Evolutionary conservation across 2,113 vertebrate species (phyloP).

Genomic region (Nipponia nippon): DNA sequence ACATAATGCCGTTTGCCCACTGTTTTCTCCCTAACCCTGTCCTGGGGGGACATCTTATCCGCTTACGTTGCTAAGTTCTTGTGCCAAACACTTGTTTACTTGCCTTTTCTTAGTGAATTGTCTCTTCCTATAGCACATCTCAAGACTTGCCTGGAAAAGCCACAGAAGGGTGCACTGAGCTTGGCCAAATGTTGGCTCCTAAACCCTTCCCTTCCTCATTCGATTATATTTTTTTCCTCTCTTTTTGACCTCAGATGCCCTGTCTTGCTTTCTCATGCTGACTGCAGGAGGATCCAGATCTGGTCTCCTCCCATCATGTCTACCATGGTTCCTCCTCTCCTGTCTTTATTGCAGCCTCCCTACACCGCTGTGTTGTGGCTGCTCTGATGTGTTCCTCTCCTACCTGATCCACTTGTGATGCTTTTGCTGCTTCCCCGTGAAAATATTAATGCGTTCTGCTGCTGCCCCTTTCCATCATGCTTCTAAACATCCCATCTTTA

Average conservation of each 20-base stretch:
- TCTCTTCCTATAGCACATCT: neutral
- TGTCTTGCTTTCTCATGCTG: neutral
- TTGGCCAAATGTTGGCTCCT: neutral
- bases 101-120: neutral
- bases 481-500: neutral
- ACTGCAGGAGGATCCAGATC: neutral
- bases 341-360: neutral
- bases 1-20: neutral
- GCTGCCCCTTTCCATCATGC: neutral
- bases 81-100: neutral
- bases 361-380: rapidly evolving
- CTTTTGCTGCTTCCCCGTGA: neutral
- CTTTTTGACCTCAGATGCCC: neutral
- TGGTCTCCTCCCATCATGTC: neutral
- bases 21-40: neutral
- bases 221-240: neutral
- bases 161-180: neutral
- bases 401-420: neutral
- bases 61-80: neutral
- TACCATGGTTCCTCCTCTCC: neutral
- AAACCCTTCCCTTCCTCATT: neutral
- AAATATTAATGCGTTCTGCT: neutral
- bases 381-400: neutral
- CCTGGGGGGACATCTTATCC: neutral
- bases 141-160: neutral